Conservation (phyloP, 2,888 invertebrate genomes). For the Xestia rhomboidea region DNA sequence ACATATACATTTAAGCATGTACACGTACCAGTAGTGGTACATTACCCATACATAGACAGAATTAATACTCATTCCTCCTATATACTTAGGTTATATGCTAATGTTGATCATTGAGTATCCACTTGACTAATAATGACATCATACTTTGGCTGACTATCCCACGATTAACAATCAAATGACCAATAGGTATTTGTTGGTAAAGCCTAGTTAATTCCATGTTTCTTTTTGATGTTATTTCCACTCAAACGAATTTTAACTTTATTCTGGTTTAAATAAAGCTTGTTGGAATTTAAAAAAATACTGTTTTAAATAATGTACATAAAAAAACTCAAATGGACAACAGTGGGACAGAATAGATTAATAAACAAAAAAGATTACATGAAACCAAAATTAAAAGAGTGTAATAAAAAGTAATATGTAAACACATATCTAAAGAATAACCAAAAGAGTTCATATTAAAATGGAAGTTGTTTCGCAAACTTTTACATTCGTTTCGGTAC, state of each 20-base stretch:
- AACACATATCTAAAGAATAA: not conserved
- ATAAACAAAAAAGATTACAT: no score
- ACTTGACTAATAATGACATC: slow-evolving; percentile 41
- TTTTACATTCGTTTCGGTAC: no score
- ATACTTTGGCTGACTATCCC: slow-evolving; percentile 37
- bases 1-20: no score
- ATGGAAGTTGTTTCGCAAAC: not conserved
- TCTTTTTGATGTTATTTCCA: not conserved
- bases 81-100: slow-evolving; percentile 28
- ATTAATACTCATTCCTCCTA: not conserved
- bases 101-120: slow-evolving; percentile 31
- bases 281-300: not conserved
- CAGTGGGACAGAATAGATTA: no score
- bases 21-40: no score
- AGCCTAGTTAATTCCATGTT: not conserved
- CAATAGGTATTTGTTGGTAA: slow-evolving; percentile 11
- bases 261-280: not conserved
- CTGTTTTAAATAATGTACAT: not conserved
- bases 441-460: not conserved
- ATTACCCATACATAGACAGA: no score
- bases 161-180: slow-evolving; percentile 48
- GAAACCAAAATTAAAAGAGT: not conserved
- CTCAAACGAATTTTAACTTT: not conserved
- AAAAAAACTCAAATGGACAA: no score
- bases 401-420: no score